Evolutionary conservation across 2,888 invertebrate genomes (phyloP), one percentile per base, ranked within the genome.

Genomic region (Dryobotodes eremita): DNA sequence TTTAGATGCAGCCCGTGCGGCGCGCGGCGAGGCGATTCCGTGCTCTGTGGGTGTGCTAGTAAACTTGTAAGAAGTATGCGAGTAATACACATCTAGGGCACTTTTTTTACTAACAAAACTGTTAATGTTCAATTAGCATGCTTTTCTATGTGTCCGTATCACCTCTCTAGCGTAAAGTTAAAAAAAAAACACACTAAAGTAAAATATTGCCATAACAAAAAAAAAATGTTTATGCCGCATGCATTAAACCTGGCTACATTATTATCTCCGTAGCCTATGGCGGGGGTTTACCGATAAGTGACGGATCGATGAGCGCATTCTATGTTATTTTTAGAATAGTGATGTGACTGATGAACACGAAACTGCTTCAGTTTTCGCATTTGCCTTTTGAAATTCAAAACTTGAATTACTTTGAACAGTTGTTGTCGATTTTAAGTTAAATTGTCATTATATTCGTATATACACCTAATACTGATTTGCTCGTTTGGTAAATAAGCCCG

Each of bases 321-420:
- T 8, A 6, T 53, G 15, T 53, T 75, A 59, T 66, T 61, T 26
- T 46, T 66, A 61, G 65, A 82, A 53, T 79, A 79, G 79, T 75
- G 79, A 76, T 82, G 83, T 75, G 66, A 66, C 46, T 46, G 46
- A 75, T 46, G 42, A n/a, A 36, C 3, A 48, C 53, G 66, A 82
- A 46, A 66, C 23, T 66, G 4, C 11, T 73, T 73, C 5, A 59
- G 7, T 55, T 79, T 75, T 79, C 79, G 79, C 76, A 66, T 53
- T 53, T n/a, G 11, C 23, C 0, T 36, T 59, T 66, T 46, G 2
- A 50, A 23, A 59, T 53, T 17, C 17, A 11, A 53, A 59, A 46
- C 13, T 26, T 55, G 3, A 20, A 26, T 23, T 23, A 42, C 0
- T 20, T 15, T 20, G 46, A 46, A 31, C 31, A 46, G 11, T 46